Conservation (phyloP, 2,797 vertebrate species). For the Alectoris magna region DNA sequence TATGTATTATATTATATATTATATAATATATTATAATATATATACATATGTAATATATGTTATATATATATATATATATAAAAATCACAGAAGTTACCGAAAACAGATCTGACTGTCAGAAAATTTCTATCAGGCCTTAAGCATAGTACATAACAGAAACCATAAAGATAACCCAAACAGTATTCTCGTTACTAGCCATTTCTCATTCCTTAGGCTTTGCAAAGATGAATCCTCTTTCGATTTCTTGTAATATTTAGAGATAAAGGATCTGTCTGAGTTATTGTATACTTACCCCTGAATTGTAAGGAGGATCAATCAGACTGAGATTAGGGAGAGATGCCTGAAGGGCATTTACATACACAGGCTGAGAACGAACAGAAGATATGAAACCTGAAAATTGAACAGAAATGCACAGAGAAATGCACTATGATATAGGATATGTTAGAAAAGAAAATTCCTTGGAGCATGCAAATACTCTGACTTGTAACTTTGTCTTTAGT, state of each 20-base stretch:
- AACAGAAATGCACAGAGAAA: constrained; percentile 54
- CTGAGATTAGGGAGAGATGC: constrained; percentile 71
- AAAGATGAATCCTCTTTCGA: neutral
- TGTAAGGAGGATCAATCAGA: constrained; percentile 67
- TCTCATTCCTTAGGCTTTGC: neutral
- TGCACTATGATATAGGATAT: neutral
- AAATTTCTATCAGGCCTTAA: neutral
- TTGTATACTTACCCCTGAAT: constrained; percentile 73
- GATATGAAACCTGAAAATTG: constrained; percentile 56
- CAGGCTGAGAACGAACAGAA: neutral
- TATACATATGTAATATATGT: too few relatives aligned
- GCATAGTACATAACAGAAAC: neutral
- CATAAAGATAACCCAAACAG: neutral
- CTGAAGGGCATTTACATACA: constrained; percentile 64
- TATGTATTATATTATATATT: too few relatives aligned
- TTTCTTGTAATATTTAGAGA: neutral
- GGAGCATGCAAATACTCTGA: neutral
- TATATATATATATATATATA: neutral
- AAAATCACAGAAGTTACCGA: neutral
- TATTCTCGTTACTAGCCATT: neutral
- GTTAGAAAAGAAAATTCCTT: neutral
- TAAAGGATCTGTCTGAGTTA: neutral
- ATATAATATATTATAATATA: too few relatives aligned
- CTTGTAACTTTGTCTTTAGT: neutral
- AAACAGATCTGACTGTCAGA: neutral